Percentiles rank a stretch among this genome's conserved stretches.
Evolutionary conservation across 2,888 invertebrate species (phyloP).

Genomic region (Allophyes oxyacanthae): DNA sequence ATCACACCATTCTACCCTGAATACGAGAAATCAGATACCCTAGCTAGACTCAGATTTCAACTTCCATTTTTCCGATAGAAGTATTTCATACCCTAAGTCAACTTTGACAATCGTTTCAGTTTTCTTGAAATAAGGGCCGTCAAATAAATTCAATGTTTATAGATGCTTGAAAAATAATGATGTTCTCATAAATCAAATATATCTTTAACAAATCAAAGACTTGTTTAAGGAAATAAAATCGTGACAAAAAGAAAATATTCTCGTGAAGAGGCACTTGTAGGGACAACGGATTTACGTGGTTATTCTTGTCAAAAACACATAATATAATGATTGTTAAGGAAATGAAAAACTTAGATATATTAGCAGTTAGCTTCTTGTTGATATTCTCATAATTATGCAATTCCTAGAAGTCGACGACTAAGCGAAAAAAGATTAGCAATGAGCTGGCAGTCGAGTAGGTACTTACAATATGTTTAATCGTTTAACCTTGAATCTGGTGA

Average conservation of each 20-base stretch:
- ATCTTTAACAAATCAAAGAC: slow-evolving; percentile 27
- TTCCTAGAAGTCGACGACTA: too few relatives aligned
- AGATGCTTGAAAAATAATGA: slow-evolving; percentile 39
- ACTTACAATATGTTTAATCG: too few relatives aligned
- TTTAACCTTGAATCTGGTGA: too few relatives aligned
- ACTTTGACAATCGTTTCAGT: slow-evolving; percentile 18
- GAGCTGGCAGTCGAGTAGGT: too few relatives aligned
- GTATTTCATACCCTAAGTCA: slow-evolving; percentile 40
- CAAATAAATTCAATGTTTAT: slow-evolving; percentile 22
- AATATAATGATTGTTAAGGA: too few relatives aligned
- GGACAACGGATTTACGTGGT: neutral
- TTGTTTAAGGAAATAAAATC: slow-evolving; percentile 24
- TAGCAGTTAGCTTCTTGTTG: too few relatives aligned
- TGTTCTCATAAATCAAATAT: slow-evolving; percentile 40
- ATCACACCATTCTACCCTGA: slow-evolving; percentile 23
- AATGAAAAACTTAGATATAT: too few relatives aligned
- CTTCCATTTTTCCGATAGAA: slow-evolving; percentile 46
- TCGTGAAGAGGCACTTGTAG: slow-evolving; percentile 13
- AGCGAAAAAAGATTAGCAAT: too few relatives aligned
- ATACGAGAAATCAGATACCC: slow-evolving; percentile 35
- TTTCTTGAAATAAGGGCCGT: slow-evolving; percentile 24
- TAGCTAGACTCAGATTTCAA: slow-evolving; percentile 39
- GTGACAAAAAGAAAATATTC: slow-evolving; percentile 13
- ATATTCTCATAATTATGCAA: too few relatives aligned
- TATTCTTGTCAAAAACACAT: too few relatives aligned